Base-by-base conservation (phyloP, 2,113 vertebrate genomes). In the Triplophysa siluroides region DNA sequence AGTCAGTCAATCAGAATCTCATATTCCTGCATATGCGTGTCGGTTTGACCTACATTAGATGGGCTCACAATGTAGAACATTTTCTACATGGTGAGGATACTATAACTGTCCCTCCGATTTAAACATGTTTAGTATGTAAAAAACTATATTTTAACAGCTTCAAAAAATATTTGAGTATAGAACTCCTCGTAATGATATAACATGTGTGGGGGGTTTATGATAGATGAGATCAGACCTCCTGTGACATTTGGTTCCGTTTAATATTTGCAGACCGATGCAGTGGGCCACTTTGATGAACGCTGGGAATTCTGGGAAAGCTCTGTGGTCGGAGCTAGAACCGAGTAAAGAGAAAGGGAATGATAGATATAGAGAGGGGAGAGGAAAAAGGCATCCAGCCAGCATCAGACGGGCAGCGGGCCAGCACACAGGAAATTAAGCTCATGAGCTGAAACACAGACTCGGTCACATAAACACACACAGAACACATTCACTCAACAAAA, bases 241-340 rank as follows among this genome's bases (percentile, higher is more conserved):
- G 45, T 77, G 45, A 65, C 74, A 77, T 77, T 65, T 77, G 62
- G 16, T 77, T 77, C 61, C 14, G 74, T 65, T 77, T 65, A 77
- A 65, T 33, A 38, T 5, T 26, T 52, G 47, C 41, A 65, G 23
- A 58, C 56, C 16, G n/a, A 29, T 54, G 45, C 74, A 77, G 11
- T 54, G 43, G 45, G 74, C 3, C 62, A 65, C 47, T 65, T 54
- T 65, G 43, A 76, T 76, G 26, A 77, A 54, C 4, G 21, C 56
- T 63, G 60, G 73, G 43, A 76, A 65, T 76, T 65, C 45, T 77
- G 78, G 69, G 67, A 72, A 82, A 56, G 24, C 60, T 78, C 24
- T 72, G 67, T 65, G 63, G 76, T 29, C 65, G 41, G 63, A 43
- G 33, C 21, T 67, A 33, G 16, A 78, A 65, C 1, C 18, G 71